Evolutionary conservation across 2,113 vertebrate genomes (phyloP).

Genomic region (Laterallus jamaicensis): DNA sequence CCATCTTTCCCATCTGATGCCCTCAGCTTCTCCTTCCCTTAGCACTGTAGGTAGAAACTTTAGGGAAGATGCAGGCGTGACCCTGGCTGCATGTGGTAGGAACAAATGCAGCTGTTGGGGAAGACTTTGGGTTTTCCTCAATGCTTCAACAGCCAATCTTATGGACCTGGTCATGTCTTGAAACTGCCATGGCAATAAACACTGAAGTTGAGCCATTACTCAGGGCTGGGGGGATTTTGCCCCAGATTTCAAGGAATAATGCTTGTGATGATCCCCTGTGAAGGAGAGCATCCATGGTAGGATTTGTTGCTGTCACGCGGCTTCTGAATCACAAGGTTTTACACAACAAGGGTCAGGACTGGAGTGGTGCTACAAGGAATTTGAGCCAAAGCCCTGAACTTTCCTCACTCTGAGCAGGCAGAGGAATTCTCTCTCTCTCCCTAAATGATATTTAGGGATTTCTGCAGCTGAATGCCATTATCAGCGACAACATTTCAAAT

Average conservation of each 20-base stretch:
- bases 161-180: not conserved
- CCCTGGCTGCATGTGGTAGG: not conserved
- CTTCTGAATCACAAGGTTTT: not conserved
- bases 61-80: not conserved
- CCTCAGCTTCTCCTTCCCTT: not conserved
- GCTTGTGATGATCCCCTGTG: not conserved
- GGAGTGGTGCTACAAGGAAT: not conserved
- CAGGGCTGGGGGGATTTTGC: not conserved
- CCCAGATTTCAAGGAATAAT: not conserved
- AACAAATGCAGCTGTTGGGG: not conserved
- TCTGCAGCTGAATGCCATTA: constrained; percentile 1
- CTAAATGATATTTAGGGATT: constrained; percentile 1
- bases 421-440: not conserved
- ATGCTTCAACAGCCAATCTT: not conserved
- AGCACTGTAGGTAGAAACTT: not conserved
- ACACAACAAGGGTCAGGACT: not conserved
- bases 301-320: not conserved
- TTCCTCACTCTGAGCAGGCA: not conserved
- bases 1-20: not conserved
- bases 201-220: not conserved
- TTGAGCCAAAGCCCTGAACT: not conserved
- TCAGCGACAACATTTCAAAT: not conserved
- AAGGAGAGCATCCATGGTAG: not conserved
- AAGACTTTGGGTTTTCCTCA: not conserved
- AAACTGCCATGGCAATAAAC: not conserved